Evolutionary conservation across 2,888 invertebrate genomes (phyloP).

Genomic region (Anorthoa munda): DNA sequence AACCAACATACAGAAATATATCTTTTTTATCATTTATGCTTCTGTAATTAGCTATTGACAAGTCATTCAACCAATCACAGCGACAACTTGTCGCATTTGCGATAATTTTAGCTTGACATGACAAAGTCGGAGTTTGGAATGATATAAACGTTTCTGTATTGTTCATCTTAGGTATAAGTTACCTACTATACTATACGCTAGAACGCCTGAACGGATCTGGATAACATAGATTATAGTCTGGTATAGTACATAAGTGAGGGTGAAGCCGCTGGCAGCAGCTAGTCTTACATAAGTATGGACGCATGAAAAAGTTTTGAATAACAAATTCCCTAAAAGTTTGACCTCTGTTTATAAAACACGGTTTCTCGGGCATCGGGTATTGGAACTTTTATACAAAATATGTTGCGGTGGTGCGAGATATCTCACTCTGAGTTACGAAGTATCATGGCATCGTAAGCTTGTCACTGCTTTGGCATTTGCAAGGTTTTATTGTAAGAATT

Average conservation of each 20-base stretch:
- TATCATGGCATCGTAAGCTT: too few species aligned
- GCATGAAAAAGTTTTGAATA: constrained; percentile 8
- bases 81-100: neutral
- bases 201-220: too few species aligned
- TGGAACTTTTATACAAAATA: constrained; percentile 20
- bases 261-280: too few species aligned
- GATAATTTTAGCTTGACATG: too few species aligned
- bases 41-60: neutral
- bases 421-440: neutral
- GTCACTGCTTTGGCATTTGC: neutral
- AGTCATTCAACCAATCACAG: neutral
- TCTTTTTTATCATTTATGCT: too few species aligned
- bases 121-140: too few species aligned
- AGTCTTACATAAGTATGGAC: neutral
- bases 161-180: neutral
- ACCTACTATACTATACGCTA: neutral
- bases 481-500: neutral
- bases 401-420: neutral
- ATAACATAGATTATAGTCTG: too few species aligned
- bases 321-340: constrained; percentile 18
- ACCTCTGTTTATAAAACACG: neutral
- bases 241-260: too few species aligned
- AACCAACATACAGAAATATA: too few species aligned
- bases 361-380: constrained; percentile 1
- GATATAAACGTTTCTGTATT: neutral